These are phyloP conservation scores for Notarius lentiginosus DNA, from an alignment of 2,113 vertebrate genomes.

Conservation along the genomic window DNA sequence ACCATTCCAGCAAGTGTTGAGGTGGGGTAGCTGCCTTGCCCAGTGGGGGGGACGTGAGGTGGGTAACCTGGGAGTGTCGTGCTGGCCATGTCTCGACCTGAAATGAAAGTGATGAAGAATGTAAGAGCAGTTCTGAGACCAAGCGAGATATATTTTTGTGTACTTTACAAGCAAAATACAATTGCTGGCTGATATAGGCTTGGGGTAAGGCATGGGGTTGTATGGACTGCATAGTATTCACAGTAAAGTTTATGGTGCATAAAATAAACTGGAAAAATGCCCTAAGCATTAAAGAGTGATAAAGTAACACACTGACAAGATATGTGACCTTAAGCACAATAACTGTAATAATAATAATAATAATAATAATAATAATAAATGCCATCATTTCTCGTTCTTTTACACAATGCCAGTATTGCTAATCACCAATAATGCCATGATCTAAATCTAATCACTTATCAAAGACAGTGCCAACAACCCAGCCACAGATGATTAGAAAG, in stretches of 20 bases:
- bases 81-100: conserved; percentile 90
- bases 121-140: conserved; percentile 24
- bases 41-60: conserved; percentile 88
- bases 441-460: conserved; percentile 36
- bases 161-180: conserved; percentile 30
- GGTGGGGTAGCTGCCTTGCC: conserved; percentile 90
- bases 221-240: conserved; percentile 31
- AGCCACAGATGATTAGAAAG: conserved; percentile 37
- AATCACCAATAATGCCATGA: conserved; percentile 24
- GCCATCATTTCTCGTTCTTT: conserved; percentile 4
- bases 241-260: conserved; percentile 47
- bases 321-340: conserved; percentile 41
- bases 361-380: conserved; percentile 28
- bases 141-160: background rate
- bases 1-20: conserved; percentile 93
- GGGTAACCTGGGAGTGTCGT: conserved; percentile 90
- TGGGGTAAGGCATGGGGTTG: conserved; percentile 12
- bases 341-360: conserved; percentile 28
- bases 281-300: conserved; percentile 35
- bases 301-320: conserved; percentile 37
- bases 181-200: conserved; percentile 29
- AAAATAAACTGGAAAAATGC: conserved; percentile 47
- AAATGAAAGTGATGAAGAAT: conserved; percentile 53
- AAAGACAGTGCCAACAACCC: conserved; percentile 27
- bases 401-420: conserved; percentile 3